phyloP scores from a whole-genome alignment of 2,888 invertebrate species.

The Drosophila formosana region DNA sequence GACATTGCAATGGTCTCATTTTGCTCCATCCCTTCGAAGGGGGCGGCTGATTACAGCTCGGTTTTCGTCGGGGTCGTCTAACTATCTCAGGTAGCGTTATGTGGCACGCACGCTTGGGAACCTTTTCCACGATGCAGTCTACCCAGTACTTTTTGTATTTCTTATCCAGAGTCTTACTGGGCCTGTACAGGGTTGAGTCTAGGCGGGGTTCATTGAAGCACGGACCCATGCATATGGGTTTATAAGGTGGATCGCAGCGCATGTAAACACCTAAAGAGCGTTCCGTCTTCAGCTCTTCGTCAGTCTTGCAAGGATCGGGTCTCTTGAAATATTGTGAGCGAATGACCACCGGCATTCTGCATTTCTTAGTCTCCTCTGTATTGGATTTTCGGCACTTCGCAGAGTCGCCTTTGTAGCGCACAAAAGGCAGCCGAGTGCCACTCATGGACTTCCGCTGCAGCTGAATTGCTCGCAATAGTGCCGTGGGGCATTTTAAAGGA shows the following conservation, averaged over 20 bases:
- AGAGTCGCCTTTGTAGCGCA: neutral
- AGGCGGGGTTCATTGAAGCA: constrained; percentile 23
- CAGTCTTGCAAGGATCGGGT: constrained; percentile 27
- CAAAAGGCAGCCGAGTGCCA: neutral
- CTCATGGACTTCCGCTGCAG: neutral
- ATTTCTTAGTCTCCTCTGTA: constrained; percentile 11
- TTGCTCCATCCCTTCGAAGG: neutral
- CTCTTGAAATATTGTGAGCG: constrained; percentile 15
- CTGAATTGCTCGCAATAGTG: neutral
- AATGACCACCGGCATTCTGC: neutral
- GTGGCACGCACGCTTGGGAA: constrained; percentile 3
- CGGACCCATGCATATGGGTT: neutral
- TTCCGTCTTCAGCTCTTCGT: constrained; percentile 20
- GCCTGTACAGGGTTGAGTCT: constrained; percentile 35
- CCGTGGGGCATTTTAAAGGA: constrained; percentile 2
- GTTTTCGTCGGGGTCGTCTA: neutral
- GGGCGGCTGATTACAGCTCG: neutral
- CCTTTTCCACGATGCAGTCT: constrained; percentile 21
- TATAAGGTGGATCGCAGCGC: constrained; percentile 17
- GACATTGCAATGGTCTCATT: neutral
- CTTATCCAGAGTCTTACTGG: constrained; percentile 45
- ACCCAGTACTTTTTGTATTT: constrained; percentile 37
- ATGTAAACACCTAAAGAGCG: constrained; percentile 23
- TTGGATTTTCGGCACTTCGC: neutral
- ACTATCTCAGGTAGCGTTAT: neutral